Base-by-base conservation (phyloP, 2,888 invertebrate species). In the Caenorhabditis sp. region DNA sequence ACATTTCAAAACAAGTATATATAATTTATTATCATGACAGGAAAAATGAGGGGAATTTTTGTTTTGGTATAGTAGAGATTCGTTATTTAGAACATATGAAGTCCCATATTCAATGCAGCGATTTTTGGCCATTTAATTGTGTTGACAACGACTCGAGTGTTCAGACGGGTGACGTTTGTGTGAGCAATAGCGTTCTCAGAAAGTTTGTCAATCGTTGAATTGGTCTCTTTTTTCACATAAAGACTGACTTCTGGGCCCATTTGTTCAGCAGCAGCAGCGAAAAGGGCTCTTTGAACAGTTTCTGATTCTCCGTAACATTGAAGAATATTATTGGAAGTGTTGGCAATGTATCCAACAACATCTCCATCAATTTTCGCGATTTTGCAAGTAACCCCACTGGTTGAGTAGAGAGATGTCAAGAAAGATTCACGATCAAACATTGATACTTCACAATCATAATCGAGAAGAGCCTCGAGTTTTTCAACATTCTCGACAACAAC, bases 51-150 rank as follows among this genome's bases (percentile, higher is more conserved):
- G n/a, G 5, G 36, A 36, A 36, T 8, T 10, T 17, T 12, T 17
- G 14, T 17, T 10, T 43, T 3, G 5, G 12, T 10, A 43, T 17
- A 43, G 3, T 14, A 10, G 14, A 43, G 17, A 43, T 57, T 57
- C 3, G 31, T 31, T 31, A 10, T 31, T 82, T 76, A 84, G 76
- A 79, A 85, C 38, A 86, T 67, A 66, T 85, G 78, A 31, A 84
- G 78, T 59, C 86, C 86, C 67, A 85, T 81, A 77, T 84, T 85
- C 60, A 80, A 63, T 31, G 78, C 68, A 61, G 79, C 80, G 23
- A 86, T 74, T 61, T 83, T 81, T 59, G 72, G 65, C 84, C 81
- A 86, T 67, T 85, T 84, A 59, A 86, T 79, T 26, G 81, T 83
- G 27, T 71, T 70, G 17, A 83, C 77, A 50, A 81, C 67, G 54